A percentile compares a stretch with the other conserved stretches of the same genome.
Evolutionary conservation across 2,113 vertebrate species (phyloP).

Genomic region (Lichenostomus cassidix): DNA sequence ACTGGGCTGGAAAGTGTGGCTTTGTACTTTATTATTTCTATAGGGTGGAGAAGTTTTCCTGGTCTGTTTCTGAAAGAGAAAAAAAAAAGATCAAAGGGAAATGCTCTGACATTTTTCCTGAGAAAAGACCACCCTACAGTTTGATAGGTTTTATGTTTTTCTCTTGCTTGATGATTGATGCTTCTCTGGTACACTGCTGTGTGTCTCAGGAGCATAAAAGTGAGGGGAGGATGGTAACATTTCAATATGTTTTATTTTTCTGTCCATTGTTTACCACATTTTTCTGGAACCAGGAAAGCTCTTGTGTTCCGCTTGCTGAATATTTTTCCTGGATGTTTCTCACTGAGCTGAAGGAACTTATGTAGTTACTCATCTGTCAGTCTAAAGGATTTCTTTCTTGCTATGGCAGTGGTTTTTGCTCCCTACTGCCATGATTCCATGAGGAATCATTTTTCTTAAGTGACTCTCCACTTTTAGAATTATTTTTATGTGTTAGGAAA

Average conservation of each 20-base stretch:
- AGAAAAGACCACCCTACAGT: slow-evolving; percentile 60
- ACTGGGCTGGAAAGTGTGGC: slow-evolving; percentile 52
- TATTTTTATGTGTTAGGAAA: not conserved
- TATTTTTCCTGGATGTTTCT: not conserved
- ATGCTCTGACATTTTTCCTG: slow-evolving; percentile 57
- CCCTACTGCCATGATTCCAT: not conserved
- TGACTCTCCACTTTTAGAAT: not conserved
- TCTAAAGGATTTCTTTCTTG: not conserved
- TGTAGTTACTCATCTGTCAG: not conserved
- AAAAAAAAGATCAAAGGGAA: slow-evolving; percentile 68
- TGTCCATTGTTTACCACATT: not conserved
- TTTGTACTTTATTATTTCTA: slow-evolving; percentile 71
- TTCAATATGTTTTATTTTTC: not conserved
- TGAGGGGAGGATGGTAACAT: not conserved
- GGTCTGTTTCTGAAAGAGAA: slow-evolving; percentile 49
- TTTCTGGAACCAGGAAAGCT: not conserved
- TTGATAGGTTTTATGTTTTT: slow-evolving; percentile 59
- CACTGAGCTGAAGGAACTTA: not conserved
- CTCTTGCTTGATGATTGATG: slow-evolving; percentile 43
- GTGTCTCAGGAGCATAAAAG: not conserved
- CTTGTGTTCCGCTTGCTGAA: not conserved
- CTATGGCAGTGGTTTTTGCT: not conserved
- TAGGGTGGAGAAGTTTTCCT: slow-evolving; percentile 70
- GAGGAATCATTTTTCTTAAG: not conserved
- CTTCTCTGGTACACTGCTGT: not conserved